Conservation (phyloP, 2,113 vertebrate genomes). For the Muntiacus reevesi region DNA sequence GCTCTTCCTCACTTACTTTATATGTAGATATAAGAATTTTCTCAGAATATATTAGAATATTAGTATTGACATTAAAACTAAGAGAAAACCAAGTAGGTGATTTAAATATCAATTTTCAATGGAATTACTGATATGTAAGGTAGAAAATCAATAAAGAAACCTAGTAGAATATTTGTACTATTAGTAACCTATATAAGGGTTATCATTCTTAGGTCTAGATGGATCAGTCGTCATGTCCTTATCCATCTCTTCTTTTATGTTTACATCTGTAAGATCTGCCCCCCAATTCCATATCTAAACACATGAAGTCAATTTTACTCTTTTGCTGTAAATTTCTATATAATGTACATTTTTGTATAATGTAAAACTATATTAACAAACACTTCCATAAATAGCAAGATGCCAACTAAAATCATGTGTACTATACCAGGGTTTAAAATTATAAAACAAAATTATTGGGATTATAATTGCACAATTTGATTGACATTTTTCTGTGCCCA, state of each 20-base stretch:
- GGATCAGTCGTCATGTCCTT: not conserved
- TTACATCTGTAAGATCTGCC: not conserved
- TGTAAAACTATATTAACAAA: not conserved
- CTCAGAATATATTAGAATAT: not conserved
- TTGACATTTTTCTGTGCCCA: not conserved
- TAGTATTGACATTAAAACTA: not conserved
- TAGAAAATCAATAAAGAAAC: not conserved
- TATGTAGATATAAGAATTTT: not conserved
- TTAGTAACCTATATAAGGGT: not conserved
- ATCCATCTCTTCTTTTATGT: not conserved
- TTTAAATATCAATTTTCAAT: not conserved
- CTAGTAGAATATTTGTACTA: not conserved
- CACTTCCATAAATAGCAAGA: not conserved
- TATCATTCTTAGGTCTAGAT: not conserved
- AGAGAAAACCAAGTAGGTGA: not conserved
- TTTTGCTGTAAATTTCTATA: not conserved
- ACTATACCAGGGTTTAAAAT: not conserved
- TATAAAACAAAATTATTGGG: not conserved
- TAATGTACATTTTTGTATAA: not conserved
- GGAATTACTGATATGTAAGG: not conserved
- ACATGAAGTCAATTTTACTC: not conserved
- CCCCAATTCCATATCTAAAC: accelerated
- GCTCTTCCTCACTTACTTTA: not conserved
- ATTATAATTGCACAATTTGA: not conserved
- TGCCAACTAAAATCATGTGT: not conserved